A percentile compares a stretch with the other conserved stretches of the same genome.
Conservation (phyloP, 1,140 invertebrate genomes). For the Dufourea novaeangliae region DNA sequence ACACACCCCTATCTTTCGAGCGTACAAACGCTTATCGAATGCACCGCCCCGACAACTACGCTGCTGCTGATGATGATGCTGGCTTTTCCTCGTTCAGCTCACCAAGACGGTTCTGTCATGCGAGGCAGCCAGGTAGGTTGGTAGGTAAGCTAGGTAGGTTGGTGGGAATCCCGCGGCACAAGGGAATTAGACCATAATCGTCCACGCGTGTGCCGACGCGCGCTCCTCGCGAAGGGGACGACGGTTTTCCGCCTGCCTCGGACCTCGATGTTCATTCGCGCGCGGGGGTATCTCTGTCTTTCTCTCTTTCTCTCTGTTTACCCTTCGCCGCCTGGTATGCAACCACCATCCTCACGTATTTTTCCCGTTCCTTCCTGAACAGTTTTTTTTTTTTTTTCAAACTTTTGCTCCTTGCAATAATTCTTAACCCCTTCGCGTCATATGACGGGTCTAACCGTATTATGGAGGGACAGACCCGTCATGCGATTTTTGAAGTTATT, state of each 20-base stretch:
- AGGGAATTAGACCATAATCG: slow-evolving; percentile 80
- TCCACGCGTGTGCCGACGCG: slow-evolving; percentile 78
- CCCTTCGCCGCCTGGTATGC: not conserved
- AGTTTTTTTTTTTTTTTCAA: not conserved
- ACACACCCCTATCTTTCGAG: slow-evolving; percentile 78
- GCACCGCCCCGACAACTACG: slow-evolving; percentile 65
- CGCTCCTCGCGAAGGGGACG: slow-evolving; percentile 71
- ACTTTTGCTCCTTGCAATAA: no score
- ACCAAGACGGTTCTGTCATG: slow-evolving; percentile 57
- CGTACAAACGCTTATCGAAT: slow-evolving; percentile 77
- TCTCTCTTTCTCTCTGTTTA: not conserved
- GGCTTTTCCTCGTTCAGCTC: slow-evolving; percentile 68
- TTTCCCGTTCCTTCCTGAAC: not conserved
- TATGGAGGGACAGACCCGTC: no score
- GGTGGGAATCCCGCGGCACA: slow-evolving; percentile 75
- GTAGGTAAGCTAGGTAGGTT: slow-evolving; percentile 77
- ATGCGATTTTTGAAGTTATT: no score
- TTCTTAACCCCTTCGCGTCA: no score
- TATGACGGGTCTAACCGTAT: no score
- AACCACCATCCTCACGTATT: not conserved
- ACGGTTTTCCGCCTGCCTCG: slow-evolving; percentile 65
- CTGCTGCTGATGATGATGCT: no score
- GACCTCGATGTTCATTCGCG: slow-evolving; percentile 69
- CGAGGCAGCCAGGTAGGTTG: slow-evolving; percentile 76
- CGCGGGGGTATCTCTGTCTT: slow-evolving; percentile 16